Conservation (phyloP, 2,797 vertebrate genomes). For the Peromyscus nudipes region DNA sequence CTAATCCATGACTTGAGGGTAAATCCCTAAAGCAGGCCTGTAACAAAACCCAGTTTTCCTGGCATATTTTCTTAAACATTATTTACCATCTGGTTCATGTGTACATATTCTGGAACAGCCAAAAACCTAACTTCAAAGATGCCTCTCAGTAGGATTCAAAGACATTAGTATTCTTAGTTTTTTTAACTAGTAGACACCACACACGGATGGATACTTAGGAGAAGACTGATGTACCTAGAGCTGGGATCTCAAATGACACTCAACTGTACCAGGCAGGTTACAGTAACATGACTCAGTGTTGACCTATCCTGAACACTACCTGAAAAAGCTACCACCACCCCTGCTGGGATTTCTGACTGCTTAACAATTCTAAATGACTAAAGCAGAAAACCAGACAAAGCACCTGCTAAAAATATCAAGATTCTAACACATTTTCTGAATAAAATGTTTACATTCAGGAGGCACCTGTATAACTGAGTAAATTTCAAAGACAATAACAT, state of each 20-base stretch:
- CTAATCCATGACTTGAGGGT: slow-evolving; percentile 36
- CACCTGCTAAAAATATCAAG: slow-evolving; percentile 11
- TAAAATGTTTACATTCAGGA: slow-evolving; percentile 45
- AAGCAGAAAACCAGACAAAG: slow-evolving; percentile 36
- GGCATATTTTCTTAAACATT: slow-evolving; percentile 55
- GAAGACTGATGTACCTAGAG: background rate
- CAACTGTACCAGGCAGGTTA: slow-evolving; percentile 13
- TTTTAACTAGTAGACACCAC: slow-evolving; percentile 4
- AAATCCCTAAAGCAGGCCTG: slow-evolving; percentile 49
- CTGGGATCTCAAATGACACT: background rate
- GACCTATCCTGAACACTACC: slow-evolving; percentile 14
- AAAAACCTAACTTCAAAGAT: slow-evolving; percentile 71
- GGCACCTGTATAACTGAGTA: background rate
- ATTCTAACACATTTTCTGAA: slow-evolving; percentile 55
- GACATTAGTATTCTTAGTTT: background rate
- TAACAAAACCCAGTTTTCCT: slow-evolving; percentile 47
- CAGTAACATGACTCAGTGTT: background rate
- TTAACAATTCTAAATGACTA: background rate
- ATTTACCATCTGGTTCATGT: slow-evolving; percentile 68
- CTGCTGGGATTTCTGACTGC: slow-evolving; percentile 22
- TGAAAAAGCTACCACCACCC: background rate
- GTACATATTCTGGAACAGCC: slow-evolving; percentile 64
- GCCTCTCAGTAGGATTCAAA: slow-evolving; percentile 65
- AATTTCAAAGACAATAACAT: slow-evolving; percentile 41
- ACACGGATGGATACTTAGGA: background rate